Evolutionary conservation across 2,888 invertebrate genomes (phyloP).

Genomic region (Tromatobia lineatoria): DNA sequence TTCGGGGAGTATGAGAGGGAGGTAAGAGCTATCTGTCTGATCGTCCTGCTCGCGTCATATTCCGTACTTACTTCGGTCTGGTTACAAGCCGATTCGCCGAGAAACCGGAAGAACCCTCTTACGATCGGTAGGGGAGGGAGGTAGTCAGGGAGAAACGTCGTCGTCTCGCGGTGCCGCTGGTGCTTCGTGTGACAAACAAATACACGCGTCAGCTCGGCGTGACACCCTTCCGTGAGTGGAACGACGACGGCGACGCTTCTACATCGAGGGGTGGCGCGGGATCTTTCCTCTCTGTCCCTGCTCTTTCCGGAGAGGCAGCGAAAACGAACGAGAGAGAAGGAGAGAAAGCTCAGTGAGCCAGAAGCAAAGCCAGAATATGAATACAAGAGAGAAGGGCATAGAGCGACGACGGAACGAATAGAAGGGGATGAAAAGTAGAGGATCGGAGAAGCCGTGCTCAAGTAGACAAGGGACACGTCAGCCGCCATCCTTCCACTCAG

Average conservation of each 20-base stretch:
- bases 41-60: neutral
- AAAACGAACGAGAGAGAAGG: slow-evolving; percentile 66
- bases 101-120: slow-evolving; percentile 73
- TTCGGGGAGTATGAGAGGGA: neutral
- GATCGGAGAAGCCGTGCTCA: slow-evolving; percentile 84
- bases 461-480: slow-evolving; percentile 84
- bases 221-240: slow-evolving; percentile 78
- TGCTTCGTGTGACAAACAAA: slow-evolving; percentile 80
- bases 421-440: slow-evolving; percentile 81
- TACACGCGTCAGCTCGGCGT: slow-evolving; percentile 81
- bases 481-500: slow-evolving; percentile 82
- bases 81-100: slow-evolving; percentile 55
- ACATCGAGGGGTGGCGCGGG: slow-evolving; percentile 36
- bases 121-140: slow-evolving; percentile 32
- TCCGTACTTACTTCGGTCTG: neutral
- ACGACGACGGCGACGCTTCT: slow-evolving; percentile 63
- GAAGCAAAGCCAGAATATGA: slow-evolving; percentile 63
- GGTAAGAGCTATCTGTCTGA: slow-evolving; percentile 2
- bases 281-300: slow-evolving; percentile 21
- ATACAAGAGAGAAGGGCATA: slow-evolving; percentile 63
- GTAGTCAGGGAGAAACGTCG: neutral
- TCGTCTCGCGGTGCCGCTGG: slow-evolving; percentile 11
- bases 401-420: slow-evolving; percentile 62
- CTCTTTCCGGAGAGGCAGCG: slow-evolving; percentile 44
- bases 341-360: slow-evolving; percentile 50